Evolutionary conservation across 1,140 invertebrate genomes (phyloP).

Genomic region (Ladona fulva): DNA sequence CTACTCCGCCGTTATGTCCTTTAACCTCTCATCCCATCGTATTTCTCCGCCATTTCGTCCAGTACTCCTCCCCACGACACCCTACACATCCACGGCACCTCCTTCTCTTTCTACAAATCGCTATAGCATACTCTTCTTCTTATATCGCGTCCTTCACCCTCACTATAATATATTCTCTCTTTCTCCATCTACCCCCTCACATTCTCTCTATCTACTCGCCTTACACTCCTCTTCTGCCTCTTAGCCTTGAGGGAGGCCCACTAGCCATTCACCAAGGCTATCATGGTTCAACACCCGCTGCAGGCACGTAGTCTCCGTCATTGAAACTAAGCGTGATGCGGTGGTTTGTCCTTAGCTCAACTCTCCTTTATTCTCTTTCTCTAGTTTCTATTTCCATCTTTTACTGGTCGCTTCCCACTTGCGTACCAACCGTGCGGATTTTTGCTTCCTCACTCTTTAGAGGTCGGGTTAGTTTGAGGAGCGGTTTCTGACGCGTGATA

Average conservation of each 20-base stretch:
- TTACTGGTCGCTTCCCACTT: neutral
- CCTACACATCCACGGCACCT: too few relatives aligned
- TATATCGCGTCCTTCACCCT: slow-evolving; percentile 2
- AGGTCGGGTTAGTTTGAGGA: too few relatives aligned
- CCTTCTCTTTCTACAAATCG: neutral
- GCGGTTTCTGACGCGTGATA: too few relatives aligned
- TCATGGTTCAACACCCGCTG: neutral
- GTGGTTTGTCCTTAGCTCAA: neutral
- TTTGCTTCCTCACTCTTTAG: too few relatives aligned
- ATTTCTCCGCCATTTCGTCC: too few relatives aligned
- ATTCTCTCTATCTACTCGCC: neutral
- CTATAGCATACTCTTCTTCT: neutral
- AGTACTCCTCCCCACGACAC: too few relatives aligned
- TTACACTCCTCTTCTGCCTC: neutral
- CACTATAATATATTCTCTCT: neutral
- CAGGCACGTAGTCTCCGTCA: neutral
- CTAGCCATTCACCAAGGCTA: slow-evolving; percentile 7
- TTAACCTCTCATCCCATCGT: too few relatives aligned
- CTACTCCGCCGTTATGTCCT: too few relatives aligned
- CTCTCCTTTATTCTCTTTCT: neutral
- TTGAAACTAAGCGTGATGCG: neutral
- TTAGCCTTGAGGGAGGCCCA: slow-evolving; percentile 6
- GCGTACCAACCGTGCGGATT: too few relatives aligned
- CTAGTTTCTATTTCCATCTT: neutral
- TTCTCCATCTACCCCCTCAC: neutral